These are phyloP conservation scores for Drosophila orosa DNA, from an alignment of 1,140 invertebrate species.

Conservation along the genomic window DNA sequence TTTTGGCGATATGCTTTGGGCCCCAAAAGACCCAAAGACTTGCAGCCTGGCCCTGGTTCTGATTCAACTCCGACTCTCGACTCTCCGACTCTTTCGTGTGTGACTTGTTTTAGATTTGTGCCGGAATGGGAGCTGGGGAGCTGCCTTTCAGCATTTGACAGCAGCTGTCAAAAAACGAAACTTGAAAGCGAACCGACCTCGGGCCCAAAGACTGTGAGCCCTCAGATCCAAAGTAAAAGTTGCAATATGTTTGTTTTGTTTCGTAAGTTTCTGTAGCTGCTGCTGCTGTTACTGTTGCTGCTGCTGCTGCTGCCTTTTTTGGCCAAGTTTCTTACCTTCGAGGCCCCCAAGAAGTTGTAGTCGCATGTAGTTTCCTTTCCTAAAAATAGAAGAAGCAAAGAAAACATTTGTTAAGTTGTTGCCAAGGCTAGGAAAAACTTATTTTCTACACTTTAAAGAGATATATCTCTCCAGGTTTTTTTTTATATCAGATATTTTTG, in stretches of 20 bases:
- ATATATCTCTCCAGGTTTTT: neutral
- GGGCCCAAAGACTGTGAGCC: constrained; percentile 52
- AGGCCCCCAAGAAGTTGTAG: constrained; percentile 31
- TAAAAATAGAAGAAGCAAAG: constrained; percentile 37
- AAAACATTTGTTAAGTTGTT: constrained; percentile 33
- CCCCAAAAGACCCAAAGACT: constrained; percentile 26
- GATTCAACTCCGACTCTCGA: constrained; percentile 30
- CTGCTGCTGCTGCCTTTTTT: constrained; percentile 38
- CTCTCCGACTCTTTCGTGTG: constrained; percentile 45
- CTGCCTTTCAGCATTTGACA: constrained; percentile 81
- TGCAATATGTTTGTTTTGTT: constrained; percentile 66
- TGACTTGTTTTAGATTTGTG: constrained; percentile 79
- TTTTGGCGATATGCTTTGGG: constrained; percentile 30
- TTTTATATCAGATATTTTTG: neutral
- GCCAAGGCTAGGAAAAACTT: constrained; percentile 10
- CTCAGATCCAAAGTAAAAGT: constrained; percentile 66
- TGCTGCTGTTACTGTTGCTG: neutral
- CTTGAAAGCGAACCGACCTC: constrained; percentile 79
- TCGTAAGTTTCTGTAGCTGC: constrained; percentile 34
- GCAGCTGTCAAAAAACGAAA: constrained; percentile 79
- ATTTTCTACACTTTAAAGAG: constrained; percentile 7
- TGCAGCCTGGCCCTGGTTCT: constrained; percentile 43
- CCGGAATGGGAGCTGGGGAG: constrained; percentile 61
- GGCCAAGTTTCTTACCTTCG: constrained; percentile 42
- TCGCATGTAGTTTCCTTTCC: constrained; percentile 33